phyloP scores from a whole-genome alignment of 2,113 vertebrate genomes.

The Thinocorus orbignyianus region DNA sequence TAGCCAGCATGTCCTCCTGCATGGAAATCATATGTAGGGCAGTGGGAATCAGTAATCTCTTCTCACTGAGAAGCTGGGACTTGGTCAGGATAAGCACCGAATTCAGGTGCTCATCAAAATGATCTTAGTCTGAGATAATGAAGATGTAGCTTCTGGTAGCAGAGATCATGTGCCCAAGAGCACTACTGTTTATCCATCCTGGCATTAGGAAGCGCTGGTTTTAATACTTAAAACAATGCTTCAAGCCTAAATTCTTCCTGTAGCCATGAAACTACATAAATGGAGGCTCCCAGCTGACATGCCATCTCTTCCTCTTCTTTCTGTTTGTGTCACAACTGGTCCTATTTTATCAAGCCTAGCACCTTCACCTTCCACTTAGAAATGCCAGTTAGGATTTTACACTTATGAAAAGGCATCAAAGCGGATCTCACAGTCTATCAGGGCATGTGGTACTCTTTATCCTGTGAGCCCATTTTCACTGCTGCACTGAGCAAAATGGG shows the following conservation, averaged over 20 bases:
- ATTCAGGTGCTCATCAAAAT: not conserved
- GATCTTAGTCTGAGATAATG: not conserved
- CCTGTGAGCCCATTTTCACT: not conserved
- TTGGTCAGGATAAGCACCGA: not conserved
- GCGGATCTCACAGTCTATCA: not conserved
- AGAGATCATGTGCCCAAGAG: not conserved
- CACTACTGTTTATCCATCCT: not conserved
- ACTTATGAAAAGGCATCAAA: not conserved
- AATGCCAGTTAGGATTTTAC: not conserved
- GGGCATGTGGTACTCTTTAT: not conserved
- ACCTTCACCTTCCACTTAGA: not conserved
- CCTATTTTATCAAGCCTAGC: not conserved
- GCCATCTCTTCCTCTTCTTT: not conserved
- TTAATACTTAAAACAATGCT: not conserved
- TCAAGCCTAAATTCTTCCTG: not conserved
- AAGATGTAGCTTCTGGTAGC: not conserved
- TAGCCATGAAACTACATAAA: not conserved
- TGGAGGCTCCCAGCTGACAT: not conserved
- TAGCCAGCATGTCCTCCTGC: not conserved
- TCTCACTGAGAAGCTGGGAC: not conserved
- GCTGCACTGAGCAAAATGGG: conserved; percentile 35
- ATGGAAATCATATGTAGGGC: not conserved
- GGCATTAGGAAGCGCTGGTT: not conserved
- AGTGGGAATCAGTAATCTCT: not conserved
- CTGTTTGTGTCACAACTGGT: not conserved